A percentile compares a stretch with the other conserved stretches of the same genome.
Conservation (phyloP, 2,797 vertebrate genomes). For the Sebastes minor region DNA sequence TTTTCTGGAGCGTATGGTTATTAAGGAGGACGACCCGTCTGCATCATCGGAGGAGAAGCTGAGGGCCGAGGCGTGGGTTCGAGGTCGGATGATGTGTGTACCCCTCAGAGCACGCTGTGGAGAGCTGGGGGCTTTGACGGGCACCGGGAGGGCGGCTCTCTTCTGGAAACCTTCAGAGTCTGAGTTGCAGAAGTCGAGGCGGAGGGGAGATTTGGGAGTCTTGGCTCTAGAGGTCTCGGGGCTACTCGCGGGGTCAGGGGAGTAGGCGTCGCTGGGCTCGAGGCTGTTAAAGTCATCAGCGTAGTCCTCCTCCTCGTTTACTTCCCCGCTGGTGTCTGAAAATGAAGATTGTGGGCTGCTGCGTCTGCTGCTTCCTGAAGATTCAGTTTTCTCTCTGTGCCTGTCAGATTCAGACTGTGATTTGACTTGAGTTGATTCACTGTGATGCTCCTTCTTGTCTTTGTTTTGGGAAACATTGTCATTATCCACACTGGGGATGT, state of each 20-base stretch:
- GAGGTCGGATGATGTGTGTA: slow-evolving; percentile 62
- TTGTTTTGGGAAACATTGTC: slow-evolving; percentile 46
- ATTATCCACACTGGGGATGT: slow-evolving; percentile 54
- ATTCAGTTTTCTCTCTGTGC: slow-evolving; percentile 22
- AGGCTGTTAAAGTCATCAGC: slow-evolving; percentile 86
- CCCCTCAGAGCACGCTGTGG: slow-evolving; percentile 77
- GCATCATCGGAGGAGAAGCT: slow-evolving; percentile 69
- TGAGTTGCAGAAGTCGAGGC: slow-evolving; percentile 47
- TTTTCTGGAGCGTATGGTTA: slow-evolving; percentile 35
- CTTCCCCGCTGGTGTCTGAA: slow-evolving; percentile 74
- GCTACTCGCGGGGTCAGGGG: slow-evolving; percentile 68
- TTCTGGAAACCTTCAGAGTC: slow-evolving; percentile 55
- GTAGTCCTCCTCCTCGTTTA: slow-evolving; percentile 74
- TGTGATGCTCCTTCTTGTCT: slow-evolving; percentile 30
- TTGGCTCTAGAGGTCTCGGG: slow-evolving; percentile 61
- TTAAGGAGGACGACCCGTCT: slow-evolving; percentile 21
- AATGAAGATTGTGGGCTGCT: slow-evolving; percentile 66
- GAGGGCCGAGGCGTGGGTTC: slow-evolving; percentile 55
- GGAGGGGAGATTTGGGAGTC: slow-evolving; percentile 39
- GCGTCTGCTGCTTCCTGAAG: slow-evolving; percentile 48
- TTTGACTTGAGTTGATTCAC: slow-evolving; percentile 24
- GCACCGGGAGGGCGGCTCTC: slow-evolving; percentile 72
- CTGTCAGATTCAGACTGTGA: slow-evolving; percentile 36
- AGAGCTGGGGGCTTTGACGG: slow-evolving; percentile 80
- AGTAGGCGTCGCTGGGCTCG: slow-evolving; percentile 75